A percentile compares a stretch with the other conserved stretches of the same genome.
Evolutionary conservation across 2,888 invertebrate genomes (phyloP).

Genomic region (Andrena chrysosceles): DNA sequence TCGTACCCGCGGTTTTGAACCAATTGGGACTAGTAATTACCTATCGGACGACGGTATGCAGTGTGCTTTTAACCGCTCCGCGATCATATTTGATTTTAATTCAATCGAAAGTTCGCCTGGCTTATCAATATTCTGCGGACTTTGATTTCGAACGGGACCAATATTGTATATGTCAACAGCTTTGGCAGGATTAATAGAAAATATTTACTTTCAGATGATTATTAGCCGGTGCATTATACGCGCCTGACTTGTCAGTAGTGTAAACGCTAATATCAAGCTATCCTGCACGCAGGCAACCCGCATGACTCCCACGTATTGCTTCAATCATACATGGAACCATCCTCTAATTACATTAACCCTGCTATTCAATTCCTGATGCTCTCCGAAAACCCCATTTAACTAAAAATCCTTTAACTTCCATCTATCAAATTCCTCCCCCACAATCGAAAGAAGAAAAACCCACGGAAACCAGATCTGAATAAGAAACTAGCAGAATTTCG

Average conservation of each 20-base stretch:
- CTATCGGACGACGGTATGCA: not conserved
- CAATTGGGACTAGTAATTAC: constrained; percentile 17
- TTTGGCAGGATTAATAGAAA: no score
- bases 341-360: not conserved
- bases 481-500: not conserved
- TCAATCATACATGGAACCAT: not conserved
- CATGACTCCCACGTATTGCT: not conserved
- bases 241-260: no score
- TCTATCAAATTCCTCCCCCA: no score
- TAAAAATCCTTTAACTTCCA: no score
- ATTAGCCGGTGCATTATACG: no score
- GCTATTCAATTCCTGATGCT: not conserved
- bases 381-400: not conserved
- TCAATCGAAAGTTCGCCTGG: not conserved
- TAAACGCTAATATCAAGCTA: no score
- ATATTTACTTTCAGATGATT: no score
- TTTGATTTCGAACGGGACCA: not conserved
- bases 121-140: not conserved
- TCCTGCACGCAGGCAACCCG: constrained; percentile 17
- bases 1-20: not conserved
- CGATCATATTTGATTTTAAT: not conserved
- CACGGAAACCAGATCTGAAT: not conserved
- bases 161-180: no score
- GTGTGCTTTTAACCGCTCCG: not conserved
- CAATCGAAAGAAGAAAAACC: not conserved